Evolutionary conservation across 2,113 vertebrate species (phyloP).

Genomic region (Sporophila hypoxantha): DNA sequence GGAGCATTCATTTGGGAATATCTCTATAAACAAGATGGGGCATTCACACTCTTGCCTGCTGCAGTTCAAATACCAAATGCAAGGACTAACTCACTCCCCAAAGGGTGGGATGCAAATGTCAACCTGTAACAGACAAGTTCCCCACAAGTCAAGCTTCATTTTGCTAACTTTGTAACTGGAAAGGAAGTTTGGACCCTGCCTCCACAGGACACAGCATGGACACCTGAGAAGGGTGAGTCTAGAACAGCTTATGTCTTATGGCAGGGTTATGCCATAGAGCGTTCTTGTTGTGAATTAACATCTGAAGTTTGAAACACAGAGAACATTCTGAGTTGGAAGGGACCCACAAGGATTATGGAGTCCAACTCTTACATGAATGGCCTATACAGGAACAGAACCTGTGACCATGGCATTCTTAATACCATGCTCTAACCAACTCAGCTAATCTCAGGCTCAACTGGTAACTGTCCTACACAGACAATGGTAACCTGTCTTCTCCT

Average conservation of each 20-base stretch:
- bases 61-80: accelerated
- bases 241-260: background rate
- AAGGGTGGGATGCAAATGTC: accelerated
- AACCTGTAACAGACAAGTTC: background rate
- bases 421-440: background rate
- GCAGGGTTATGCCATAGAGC: accelerated
- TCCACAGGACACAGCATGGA: background rate
- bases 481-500: background rate
- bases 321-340: background rate
- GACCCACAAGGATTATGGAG: background rate
- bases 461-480: background rate
- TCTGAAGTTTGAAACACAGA: background rate
- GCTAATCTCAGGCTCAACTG: background rate
- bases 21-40: background rate
- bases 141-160: background rate
- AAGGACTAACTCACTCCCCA: background rate
- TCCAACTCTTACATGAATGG: background rate
- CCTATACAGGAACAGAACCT: background rate
- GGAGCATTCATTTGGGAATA: background rate
- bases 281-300: background rate
- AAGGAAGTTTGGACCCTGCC: background rate
- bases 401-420: background rate
- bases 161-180: background rate
- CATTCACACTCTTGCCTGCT: background rate
- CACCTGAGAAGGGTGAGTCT: background rate